Base-by-base conservation (phyloP, 2,888 invertebrate species). In the Patella caerulea region DNA sequence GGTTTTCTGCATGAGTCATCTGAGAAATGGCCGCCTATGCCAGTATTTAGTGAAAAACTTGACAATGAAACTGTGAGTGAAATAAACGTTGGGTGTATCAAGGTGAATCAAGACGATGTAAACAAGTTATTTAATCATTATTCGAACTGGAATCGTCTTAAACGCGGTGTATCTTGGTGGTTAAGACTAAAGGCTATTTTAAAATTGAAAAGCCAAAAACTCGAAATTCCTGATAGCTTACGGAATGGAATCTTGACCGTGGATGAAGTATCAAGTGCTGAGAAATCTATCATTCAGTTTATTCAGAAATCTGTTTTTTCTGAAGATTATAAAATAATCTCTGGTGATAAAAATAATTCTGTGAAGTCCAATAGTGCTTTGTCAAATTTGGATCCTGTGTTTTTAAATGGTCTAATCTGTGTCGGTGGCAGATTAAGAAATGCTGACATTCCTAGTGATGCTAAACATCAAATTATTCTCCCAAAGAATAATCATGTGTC, bases 321-420 rank as follows among this genome's bases (percentile, higher is more conserved):
- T 12, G 11, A 73, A 19, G 55, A 55, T 45, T 45, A 45, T 45
- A 45, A 45, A 45, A 45, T 9, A 45, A 4, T 45, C 45, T 45
- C 45, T 45, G 45, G 45, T 45, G 45, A 45, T 45, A 45, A 45
- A 45, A 45, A 45, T 45, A 45, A 45, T 24, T 14, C 12, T 19
- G 52, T 54, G 53, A 72, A 72, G 52, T 54, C 52, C 12, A 19
- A 72, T 24, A 72, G 54, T 19, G 17, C 52, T 14, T 24, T 72
- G 52, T 54, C 53, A 19, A 72, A 72, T 54, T 54, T 72, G 52
- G 72, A 72, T 45, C 54, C 72, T 24, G 52, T 72, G 14, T 24
- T 72, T 15, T 17, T 12, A 52, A 54, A 72, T 29, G 72, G 52
- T 54, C 72, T 72, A 17, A 45, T 72, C 52, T 54, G 72, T 72